Base-by-base conservation (phyloP, 2,113 vertebrate species). In the Coregonus clupeaformis region DNA sequence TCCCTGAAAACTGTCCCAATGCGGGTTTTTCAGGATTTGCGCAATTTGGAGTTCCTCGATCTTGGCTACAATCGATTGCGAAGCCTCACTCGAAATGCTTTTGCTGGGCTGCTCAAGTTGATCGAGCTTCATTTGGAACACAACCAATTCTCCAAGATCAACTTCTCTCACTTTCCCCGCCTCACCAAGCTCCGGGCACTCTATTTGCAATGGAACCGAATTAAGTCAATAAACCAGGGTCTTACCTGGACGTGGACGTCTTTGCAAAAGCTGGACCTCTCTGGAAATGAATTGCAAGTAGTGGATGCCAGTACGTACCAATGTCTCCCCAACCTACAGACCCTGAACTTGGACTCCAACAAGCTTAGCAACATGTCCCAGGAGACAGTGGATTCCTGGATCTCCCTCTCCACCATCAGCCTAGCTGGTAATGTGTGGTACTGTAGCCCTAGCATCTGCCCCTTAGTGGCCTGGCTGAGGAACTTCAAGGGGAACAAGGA, bases 71-170 rank as follows among this genome's bases (percentile, higher is more conserved):
- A 99, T 90, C 92, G 97, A 68, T 94, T 99, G 65, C 90, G 97
- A 62, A 98, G 96, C 84, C 89, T 99, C 74, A 97, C 97, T 1
- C 93, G 97, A 2, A 98, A 98, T 0, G 96, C 96, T 20, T 98
- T 99, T 7, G 96, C 96, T 0, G 97, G 97, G 73, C 96, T 99
- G 20, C 78, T 97, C 18, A 98, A 98, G 89, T 75, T 99, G 65
- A 95, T 95, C 0, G 97, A 99, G 91, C 94, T 99, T 72, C 97
- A 99, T 79, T 76, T 99, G 93, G 97, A 99, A 87, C 97, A 98
- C 90, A 99, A 99, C 83, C 97, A 98, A 90, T 97, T 99, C 86
- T 97, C 97, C 24, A 98, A 98, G 92, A 95, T 99, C 86, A 98
- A 98, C 72, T 95, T 98, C 69, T 95, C 95, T 72, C 97, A 98